Evolutionary conservation across 2,888 invertebrate genomes (phyloP).

Genomic region (Cosmia trapezina): DNA sequence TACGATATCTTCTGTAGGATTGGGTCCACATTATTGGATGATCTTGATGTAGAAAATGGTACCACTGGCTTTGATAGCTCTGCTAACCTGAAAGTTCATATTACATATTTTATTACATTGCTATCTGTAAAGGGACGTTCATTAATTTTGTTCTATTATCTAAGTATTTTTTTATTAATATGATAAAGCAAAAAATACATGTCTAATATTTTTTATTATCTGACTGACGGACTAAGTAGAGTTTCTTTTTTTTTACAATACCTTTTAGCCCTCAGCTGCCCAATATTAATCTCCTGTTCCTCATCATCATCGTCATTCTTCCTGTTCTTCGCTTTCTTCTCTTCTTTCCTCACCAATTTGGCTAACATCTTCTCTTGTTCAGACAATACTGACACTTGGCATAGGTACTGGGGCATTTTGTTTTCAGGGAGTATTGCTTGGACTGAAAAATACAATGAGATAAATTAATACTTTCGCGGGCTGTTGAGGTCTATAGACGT

Average conservation of each 20-base stretch:
- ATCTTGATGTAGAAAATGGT: constrained; percentile 86
- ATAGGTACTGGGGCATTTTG: constrained; percentile 92
- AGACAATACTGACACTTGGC: constrained; percentile 96
- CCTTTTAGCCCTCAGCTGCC: constrained; percentile 90
- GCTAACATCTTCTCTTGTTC: constrained; percentile 94
- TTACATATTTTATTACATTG: neutral
- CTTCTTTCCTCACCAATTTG: constrained; percentile 95
- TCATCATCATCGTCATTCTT: constrained; percentile 86
- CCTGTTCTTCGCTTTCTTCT: constrained; percentile 92
- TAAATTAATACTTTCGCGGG: neutral
- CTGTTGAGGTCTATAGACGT: no score
- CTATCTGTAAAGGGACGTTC: neutral
- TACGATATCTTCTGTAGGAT: constrained; percentile 84
- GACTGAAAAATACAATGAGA: constrained; percentile 66
- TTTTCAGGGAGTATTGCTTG: constrained; percentile 82
- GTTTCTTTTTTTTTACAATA: constrained; percentile 45
- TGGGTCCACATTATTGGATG: constrained; percentile 77
- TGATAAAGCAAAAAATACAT: no score
- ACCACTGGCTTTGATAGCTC: constrained; percentile 86
- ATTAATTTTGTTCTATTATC: no score
- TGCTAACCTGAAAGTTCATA: constrained; percentile 74
- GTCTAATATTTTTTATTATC: no score
- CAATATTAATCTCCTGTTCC: constrained; percentile 88
- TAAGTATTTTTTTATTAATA: no score
- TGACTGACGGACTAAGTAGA: no score